These are phyloP conservation scores for Cephalopholis sonnerati DNA, from an alignment of 2,113 vertebrate genomes.

Conservation along the genomic window DNA sequence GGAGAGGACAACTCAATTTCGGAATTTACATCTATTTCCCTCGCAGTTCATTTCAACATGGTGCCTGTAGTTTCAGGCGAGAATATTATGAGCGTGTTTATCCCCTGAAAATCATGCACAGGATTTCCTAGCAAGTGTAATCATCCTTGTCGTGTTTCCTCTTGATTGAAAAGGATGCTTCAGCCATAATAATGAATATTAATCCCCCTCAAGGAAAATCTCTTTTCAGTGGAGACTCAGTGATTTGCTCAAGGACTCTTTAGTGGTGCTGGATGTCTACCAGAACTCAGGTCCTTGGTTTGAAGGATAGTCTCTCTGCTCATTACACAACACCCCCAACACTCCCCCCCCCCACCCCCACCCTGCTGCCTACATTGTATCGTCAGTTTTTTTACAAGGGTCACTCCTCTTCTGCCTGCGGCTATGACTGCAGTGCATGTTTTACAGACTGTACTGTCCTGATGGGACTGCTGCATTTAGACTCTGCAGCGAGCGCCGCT, in stretches of 20 bases:
- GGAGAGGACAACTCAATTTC: slow-evolving; percentile 34
- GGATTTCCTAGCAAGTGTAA: not conserved
- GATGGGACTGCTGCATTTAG: slow-evolving; percentile 49
- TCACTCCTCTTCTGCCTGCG: slow-evolving; percentile 48
- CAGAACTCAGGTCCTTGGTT: slow-evolving; percentile 32
- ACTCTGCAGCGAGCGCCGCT: slow-evolving; percentile 32
- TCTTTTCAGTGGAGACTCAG: not conserved
- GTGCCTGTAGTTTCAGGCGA: not conserved
- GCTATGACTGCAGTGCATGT: slow-evolving; percentile 59
- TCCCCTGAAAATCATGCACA: slow-evolving; percentile 15
- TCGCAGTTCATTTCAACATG: not conserved
- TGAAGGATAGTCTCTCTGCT: slow-evolving; percentile 40
- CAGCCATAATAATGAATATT: slow-evolving; percentile 25
- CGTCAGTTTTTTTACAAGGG: slow-evolving; percentile 48
- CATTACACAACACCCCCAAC: slow-evolving; percentile 10
- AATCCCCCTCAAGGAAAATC: slow-evolving; percentile 30
- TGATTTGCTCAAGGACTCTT: slow-evolving; percentile 43
- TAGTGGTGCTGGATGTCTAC: not conserved
- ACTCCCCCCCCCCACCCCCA: slow-evolving; percentile 2
- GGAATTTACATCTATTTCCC: slow-evolving; percentile 42
- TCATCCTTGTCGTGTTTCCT: slow-evolving; percentile 8
- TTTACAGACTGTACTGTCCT: slow-evolving; percentile 50
- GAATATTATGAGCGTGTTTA: slow-evolving; percentile 17
- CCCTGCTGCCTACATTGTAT: slow-evolving; percentile 18
- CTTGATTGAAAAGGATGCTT: slow-evolving; percentile 23